Evolutionary conservation across 1,140 invertebrate species (phyloP), one percentile per base, ranked within the genome.

Genomic region (Eufriesea mexicana): DNA sequence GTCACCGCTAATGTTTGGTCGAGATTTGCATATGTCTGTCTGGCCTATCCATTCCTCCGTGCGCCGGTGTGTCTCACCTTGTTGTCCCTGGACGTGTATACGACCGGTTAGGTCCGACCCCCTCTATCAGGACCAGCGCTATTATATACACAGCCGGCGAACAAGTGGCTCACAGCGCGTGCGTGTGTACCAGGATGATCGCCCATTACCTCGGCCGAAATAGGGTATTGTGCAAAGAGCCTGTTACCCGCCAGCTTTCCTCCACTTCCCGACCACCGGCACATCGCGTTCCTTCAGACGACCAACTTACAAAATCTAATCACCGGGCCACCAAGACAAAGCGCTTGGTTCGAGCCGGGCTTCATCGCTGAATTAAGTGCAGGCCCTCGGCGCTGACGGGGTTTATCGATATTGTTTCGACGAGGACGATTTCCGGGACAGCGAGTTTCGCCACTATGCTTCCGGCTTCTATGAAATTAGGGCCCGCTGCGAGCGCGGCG

Each of bases 1-100:
- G 90, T 91, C 88, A 89, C 84, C 89, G 85, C 85, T 90, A 91
- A 91, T 94, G 92, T 94, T 94, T 93, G 89, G 81, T 74, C 87
- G 91, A 89, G 89, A 93, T 94, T 94, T 94, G 93, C 93, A 94
- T 94, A 92, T 89, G 93, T 93, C 92, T 93, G 91, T 92, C 91
- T 88, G 79, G 83, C 83, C 89, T 91, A 85, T 90, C 87, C 88
- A 89, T 89, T 90, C 61, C 86, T 76, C 82, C 59, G 74, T 87
- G 75, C 80, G 77, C 55, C 70, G 28, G 45, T 23, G 79, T 75
- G 82, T 75, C 80, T 88, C 84, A 83, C 71, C 79, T 87, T 84
- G 85, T 86, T 86, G 86, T 87, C 61, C 84, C 71, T 79, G 42
- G 80, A 80, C 80, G 81, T 87, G 82, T 87, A 85, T 87, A 84